Conservation (phyloP, 1,140 invertebrate species). For the Eupeodes corollae region DNA sequence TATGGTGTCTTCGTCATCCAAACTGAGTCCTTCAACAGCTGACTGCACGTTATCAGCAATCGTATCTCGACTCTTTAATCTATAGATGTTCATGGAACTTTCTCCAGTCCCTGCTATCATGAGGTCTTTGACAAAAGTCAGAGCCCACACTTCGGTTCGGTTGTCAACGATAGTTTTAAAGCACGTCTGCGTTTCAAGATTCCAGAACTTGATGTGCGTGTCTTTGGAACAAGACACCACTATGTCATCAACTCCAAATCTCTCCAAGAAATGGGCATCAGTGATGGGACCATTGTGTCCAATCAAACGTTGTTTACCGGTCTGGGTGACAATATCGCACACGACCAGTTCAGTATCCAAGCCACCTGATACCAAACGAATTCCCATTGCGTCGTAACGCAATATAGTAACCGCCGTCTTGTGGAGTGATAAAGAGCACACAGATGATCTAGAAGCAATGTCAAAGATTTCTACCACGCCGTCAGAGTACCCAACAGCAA, state of each 20-base stretch:
- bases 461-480: slow-evolving; percentile 79
- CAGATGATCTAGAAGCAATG: slow-evolving; percentile 45
- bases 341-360: slow-evolving; percentile 85
- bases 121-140: slow-evolving; percentile 66
- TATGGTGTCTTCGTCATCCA: slow-evolving; percentile 32
- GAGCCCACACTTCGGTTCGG: slow-evolving; percentile 72
- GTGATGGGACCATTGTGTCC: slow-evolving; percentile 93
- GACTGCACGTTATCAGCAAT: slow-evolving; percentile 41
- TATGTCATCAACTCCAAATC: slow-evolving; percentile 44
- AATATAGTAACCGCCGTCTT: slow-evolving; percentile 73
- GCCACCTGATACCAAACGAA: slow-evolving; percentile 26
- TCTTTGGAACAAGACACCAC: slow-evolving; percentile 88
- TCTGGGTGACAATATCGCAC: slow-evolving; percentile 89
- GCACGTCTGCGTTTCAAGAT: slow-evolving; percentile 87
- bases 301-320: slow-evolving; percentile 74
- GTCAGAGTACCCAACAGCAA: slow-evolving; percentile 87
- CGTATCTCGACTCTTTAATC: slow-evolving; percentile 43
- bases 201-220: slow-evolving; percentile 95
- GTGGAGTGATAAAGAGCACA: slow-evolving; percentile 80
- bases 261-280: slow-evolving; percentile 67
- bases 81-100: slow-evolving; percentile 75
- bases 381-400: slow-evolving; percentile 51
- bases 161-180: slow-evolving; percentile 85
- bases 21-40: slow-evolving; percentile 40
- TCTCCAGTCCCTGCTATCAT: slow-evolving; percentile 80